phyloP scores from a whole-genome alignment of 2,888 invertebrate genomes.

The Pegoplata infirma region DNA sequence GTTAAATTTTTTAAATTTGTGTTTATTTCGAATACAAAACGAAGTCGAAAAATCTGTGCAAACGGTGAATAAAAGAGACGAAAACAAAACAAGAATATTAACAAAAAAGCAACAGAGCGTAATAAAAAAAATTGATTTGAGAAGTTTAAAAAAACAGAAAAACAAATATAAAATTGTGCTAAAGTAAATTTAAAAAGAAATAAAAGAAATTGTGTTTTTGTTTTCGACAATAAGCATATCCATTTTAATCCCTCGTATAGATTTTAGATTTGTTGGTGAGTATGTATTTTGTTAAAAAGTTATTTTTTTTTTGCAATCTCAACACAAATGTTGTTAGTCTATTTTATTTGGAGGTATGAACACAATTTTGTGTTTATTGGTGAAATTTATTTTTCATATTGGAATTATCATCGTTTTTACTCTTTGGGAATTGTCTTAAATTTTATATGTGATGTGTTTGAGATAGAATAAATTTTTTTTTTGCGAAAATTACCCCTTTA shows the following conservation, averaged over 20 bases:
- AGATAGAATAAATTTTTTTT: neutral
- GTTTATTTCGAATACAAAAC: constrained; percentile 13
- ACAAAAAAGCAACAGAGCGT: constrained; percentile 18
- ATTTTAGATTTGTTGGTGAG: constrained; percentile 51
- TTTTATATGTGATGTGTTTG: too few species aligned
- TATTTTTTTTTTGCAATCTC: neutral
- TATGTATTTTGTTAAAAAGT: constrained; percentile 3
- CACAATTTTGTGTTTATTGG: neutral
- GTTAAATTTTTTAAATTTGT: constrained; percentile 48
- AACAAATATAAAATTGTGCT: constrained; percentile 3
- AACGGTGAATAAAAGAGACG: constrained; percentile 37
- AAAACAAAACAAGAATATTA: constrained; percentile 40
- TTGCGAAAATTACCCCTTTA: constrained; percentile 14
- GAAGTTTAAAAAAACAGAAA: constrained; percentile 13
- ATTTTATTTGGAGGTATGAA: neutral
- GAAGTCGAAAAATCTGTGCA: constrained; percentile 45
- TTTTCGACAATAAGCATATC: neutral
- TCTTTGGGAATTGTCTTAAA: too few species aligned
- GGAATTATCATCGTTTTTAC: too few species aligned
- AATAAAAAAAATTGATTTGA: constrained; percentile 11
- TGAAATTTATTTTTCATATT: neutral
- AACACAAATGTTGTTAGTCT: neutral
- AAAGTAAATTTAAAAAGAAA: constrained; percentile 15
- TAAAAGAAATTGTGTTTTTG: neutral
- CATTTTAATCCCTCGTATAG: neutral